Evolutionary conservation across 2,888 invertebrate species (phyloP).

Genomic region (Micropterix aruncella): DNA sequence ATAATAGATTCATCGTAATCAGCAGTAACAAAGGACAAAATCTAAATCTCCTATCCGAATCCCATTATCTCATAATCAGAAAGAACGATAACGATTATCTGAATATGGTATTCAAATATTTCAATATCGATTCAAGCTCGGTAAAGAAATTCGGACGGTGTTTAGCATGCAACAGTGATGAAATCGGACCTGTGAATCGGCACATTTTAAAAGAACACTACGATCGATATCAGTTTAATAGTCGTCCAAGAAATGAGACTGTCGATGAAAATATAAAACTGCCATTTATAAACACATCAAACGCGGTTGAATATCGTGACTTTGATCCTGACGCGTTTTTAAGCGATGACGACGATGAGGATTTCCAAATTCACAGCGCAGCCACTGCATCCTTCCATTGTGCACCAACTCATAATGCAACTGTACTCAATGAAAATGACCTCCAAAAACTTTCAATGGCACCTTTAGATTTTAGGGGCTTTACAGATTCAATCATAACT

Average conservation of each 20-base stretch:
- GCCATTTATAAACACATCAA: background rate
- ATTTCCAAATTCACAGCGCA: too few relatives aligned
- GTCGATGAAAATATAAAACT: constrained; percentile 1
- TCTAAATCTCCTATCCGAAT: constrained; percentile 4
- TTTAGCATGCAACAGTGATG: constrained; percentile 7
- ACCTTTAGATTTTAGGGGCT: background rate
- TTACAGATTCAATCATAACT: background rate
- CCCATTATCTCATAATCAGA: constrained; percentile 5
- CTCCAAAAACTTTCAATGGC: background rate
- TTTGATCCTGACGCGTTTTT: constrained; percentile 5
- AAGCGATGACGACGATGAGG: constrained; percentile 1
- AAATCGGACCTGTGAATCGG: constrained; percentile 3
- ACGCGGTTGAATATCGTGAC: background rate
- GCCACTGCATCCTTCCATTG: too few relatives aligned
- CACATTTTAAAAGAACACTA: constrained; percentile 1
- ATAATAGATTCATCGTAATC: constrained; percentile 41
- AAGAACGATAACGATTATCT: constrained; percentile 6
- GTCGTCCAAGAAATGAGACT: constrained; percentile 2
- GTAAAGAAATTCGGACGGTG: constrained; percentile 6
- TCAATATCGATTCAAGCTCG: constrained; percentile 5
- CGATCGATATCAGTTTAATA: background rate
- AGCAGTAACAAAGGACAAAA: constrained; percentile 27
- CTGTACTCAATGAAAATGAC: background rate
- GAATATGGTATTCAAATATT: constrained; percentile 6
- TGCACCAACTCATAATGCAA: too few relatives aligned